Base-by-base conservation (phyloP, 2,888 invertebrate species). In the Agonopterix subpropinquella region DNA sequence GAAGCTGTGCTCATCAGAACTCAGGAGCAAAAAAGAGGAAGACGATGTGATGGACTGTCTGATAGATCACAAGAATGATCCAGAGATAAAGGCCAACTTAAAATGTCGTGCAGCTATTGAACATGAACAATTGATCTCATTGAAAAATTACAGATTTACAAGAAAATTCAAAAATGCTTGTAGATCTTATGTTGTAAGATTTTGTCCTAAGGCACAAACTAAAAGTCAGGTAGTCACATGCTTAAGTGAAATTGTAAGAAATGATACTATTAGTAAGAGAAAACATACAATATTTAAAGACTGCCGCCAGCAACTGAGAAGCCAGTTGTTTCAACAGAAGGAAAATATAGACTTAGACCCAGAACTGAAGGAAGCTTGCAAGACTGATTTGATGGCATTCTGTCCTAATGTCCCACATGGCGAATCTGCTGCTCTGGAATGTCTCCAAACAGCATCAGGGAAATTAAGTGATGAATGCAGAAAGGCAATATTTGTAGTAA, bases 131-230 rank as follows among this genome's bases (percentile, higher is more conserved):
- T 89, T 99, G 53, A 95, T 98, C 54, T 94, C 96, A 2, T 77
- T 99, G 57, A 96, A 98, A 77, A 96, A 97, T 81, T 98, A 96
- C 79, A 94, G 94, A 65, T 99, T 98, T 74, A 96, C 95, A 1
- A 95, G 94, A 66, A 96, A 96, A 77, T 99, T 99, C 77, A 97
- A 98, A 82, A 93, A 97, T 75, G 96, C 97, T 0, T 99, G 99
- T 68, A 94, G 94, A 64, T 91, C 92, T 2, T 93, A 94, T 75
- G 97, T 97, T 0, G 89, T 90, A 49, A 87, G 92, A 54, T 91
- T 91, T 70, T 93, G 93, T 76, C 90, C 90, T 8, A 91, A 90
- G 56, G 92, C 94, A 42, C 92, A 91, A 70, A 93, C 93, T 0
- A 95, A 95, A 77, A 92, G 90, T 53, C 94, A 96, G 62, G 96